Evolutionary conservation across 1,140 invertebrate species (phyloP).

Genomic region (Apis florea): DNA sequence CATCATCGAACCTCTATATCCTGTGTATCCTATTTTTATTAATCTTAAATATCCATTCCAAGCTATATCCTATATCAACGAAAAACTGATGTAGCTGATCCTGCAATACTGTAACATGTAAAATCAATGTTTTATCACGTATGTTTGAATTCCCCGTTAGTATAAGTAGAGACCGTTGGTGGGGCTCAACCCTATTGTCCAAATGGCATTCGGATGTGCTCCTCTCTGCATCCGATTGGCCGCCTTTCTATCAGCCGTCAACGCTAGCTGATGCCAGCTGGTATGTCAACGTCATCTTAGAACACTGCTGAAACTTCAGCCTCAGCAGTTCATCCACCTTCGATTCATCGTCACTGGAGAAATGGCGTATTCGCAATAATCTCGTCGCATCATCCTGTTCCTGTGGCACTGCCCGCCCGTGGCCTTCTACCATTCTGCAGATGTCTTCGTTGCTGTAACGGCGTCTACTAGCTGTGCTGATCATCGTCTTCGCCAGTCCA

Average conservation of each 20-base stretch:
- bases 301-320: constrained; percentile 60
- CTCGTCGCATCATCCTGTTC: constrained; percentile 41
- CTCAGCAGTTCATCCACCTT: constrained; percentile 50
- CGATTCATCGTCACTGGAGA: constrained; percentile 34
- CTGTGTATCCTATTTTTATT: constrained; percentile 49
- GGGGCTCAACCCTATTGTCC: constrained; percentile 79
- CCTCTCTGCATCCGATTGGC: constrained; percentile 78
- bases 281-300: constrained; percentile 59
- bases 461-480: constrained; percentile 7
- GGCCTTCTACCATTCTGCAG: constrained; percentile 26
- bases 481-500: background rate
- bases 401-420: constrained; percentile 25
- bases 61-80: constrained; percentile 58
- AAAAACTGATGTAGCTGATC: constrained; percentile 72
- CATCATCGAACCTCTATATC: constrained; percentile 51
- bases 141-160: constrained; percentile 81
- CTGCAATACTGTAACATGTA: constrained; percentile 64
- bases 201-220: constrained; percentile 80
- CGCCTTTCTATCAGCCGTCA: constrained; percentile 76
- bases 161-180: constrained; percentile 81
- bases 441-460: constrained; percentile 26
- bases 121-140: constrained; percentile 75
- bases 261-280: constrained; percentile 64
- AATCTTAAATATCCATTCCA: constrained; percentile 40
- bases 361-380: constrained; percentile 24